These are phyloP conservation scores for Calyptommatus sinebrachiatus DNA, from an alignment of 2,113 vertebrate genomes.

Conservation along the genomic window DNA sequence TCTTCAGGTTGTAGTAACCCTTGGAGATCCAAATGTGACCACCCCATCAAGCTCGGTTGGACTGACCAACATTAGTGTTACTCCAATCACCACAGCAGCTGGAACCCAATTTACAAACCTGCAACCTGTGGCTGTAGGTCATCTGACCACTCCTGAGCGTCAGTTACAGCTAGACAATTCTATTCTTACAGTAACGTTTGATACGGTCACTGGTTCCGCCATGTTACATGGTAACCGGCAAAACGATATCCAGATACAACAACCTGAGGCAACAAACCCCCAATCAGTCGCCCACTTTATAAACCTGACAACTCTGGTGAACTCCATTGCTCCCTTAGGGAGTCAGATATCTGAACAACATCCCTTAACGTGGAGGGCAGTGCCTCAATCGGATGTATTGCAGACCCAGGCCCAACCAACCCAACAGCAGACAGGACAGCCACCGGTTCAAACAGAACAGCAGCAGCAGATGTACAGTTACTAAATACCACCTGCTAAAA, in stretches of 20 bases:
- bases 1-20: constrained; percentile 90
- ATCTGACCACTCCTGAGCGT: constrained; percentile 81
- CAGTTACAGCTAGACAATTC: constrained; percentile 93
- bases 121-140: constrained; percentile 89
- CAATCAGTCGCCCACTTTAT: constrained; percentile 95
- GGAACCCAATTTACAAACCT: constrained; percentile 91
- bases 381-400: constrained; percentile 73
- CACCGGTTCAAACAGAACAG: constrained; percentile 64
- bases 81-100: constrained; percentile 83
- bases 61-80: constrained; percentile 91
- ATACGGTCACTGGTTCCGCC: constrained; percentile 87
- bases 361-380: constrained; percentile 86
- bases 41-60: constrained; percentile 83
- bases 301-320: constrained; percentile 94
- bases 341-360: constrained; percentile 82
- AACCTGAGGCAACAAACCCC: constrained; percentile 69
- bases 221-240: constrained; percentile 88
- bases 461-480: constrained; percentile 93
- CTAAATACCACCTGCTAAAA: constrained; percentile 62
- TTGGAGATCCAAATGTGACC: constrained; percentile 80
- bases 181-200: constrained; percentile 95
- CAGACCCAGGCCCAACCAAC: constrained; percentile 63
- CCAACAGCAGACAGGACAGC: constrained; percentile 64
- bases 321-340: constrained; percentile 84
- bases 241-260: constrained; percentile 77